These are phyloP conservation scores for Chrysoperla carnea DNA, from an alignment of 1,140 invertebrate genomes.

Conservation along the genomic window DNA sequence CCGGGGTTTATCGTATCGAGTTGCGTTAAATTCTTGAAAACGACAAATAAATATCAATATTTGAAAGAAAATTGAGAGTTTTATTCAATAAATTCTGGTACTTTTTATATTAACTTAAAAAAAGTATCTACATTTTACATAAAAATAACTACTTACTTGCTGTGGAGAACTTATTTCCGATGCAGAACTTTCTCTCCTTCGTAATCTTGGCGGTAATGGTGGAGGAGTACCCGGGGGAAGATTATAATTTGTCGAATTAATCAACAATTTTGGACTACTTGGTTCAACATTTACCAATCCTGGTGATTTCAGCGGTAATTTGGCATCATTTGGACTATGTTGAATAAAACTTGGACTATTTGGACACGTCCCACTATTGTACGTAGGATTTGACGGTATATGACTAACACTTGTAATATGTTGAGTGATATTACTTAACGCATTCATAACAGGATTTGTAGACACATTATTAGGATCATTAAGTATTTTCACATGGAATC, in stretches of 20 bases:
- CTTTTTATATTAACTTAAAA: no score
- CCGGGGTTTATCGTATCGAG: no score
- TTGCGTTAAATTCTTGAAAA: no score
- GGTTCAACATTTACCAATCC: slow-evolving; percentile 29
- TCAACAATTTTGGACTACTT: slow-evolving; percentile 19
- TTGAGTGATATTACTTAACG: neutral
- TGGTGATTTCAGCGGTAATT: slow-evolving; percentile 16
- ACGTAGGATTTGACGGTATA: neutral
- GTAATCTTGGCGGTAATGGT: slow-evolving; percentile 35
- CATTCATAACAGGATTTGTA: neutral
- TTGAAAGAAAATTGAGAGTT: no score
- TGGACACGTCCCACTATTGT: slow-evolving; percentile 16
- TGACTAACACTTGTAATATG: neutral
- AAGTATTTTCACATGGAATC: no score
- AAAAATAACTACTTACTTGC: slow-evolving; percentile 28
- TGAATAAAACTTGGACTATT: slow-evolving; percentile 27
- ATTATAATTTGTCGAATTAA: neutral
- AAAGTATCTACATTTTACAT: no score
- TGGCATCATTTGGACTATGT: slow-evolving; percentile 19
- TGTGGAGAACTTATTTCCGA: slow-evolving; percentile 33
- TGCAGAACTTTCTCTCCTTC: slow-evolving; percentile 37
- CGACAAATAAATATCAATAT: no score
- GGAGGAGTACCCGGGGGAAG: slow-evolving; percentile 27
- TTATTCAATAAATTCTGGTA: no score
- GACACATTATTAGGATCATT: no score